These are phyloP conservation scores for Apodemia zela DNA, from an alignment of 2,888 invertebrate species.

Conservation along the genomic window DNA sequence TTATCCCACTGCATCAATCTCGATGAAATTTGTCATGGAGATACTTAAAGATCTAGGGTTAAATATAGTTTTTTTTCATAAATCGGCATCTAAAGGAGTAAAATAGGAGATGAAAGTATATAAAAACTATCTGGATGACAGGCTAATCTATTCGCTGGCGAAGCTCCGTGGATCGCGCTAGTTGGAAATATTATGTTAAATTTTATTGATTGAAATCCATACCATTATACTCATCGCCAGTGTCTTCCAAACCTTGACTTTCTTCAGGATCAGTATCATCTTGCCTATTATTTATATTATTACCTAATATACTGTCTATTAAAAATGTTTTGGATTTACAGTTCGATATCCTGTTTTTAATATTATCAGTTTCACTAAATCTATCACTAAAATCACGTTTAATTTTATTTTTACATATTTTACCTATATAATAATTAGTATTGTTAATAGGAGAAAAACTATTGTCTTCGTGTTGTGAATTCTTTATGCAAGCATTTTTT, in stretches of 20 bases:
- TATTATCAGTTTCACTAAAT: slow-evolving; percentile 28
- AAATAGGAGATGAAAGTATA: too few species aligned
- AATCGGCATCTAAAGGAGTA: too few species aligned
- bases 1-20: too few species aligned
- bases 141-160: too few species aligned
- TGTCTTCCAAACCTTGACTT: slow-evolving; percentile 52
- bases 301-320: slow-evolving; percentile 79
- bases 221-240: slow-evolving; percentile 71
- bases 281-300: slow-evolving; percentile 48
- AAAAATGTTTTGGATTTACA: slow-evolving; percentile 76
- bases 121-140: too few species aligned
- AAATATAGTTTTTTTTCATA: too few species aligned
- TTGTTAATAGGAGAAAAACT: slow-evolving; percentile 50
- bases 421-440: slow-evolving; percentile 42
- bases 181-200: neutral
- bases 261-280: slow-evolving; percentile 38
- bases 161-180: too few species aligned
- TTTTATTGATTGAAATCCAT: slow-evolving; percentile 29
- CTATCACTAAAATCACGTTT: slow-evolving; percentile 17
- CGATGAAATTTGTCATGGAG: too few species aligned
- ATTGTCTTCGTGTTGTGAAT: slow-evolving; percentile 42
- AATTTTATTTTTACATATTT: slow-evolving; percentile 43
- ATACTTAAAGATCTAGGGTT: too few species aligned
- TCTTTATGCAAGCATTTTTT: slow-evolving; percentile 38
- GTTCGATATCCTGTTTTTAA: slow-evolving; percentile 41